Conservation (phyloP, 1,140 invertebrate genomes). For the Apis florea region DNA sequence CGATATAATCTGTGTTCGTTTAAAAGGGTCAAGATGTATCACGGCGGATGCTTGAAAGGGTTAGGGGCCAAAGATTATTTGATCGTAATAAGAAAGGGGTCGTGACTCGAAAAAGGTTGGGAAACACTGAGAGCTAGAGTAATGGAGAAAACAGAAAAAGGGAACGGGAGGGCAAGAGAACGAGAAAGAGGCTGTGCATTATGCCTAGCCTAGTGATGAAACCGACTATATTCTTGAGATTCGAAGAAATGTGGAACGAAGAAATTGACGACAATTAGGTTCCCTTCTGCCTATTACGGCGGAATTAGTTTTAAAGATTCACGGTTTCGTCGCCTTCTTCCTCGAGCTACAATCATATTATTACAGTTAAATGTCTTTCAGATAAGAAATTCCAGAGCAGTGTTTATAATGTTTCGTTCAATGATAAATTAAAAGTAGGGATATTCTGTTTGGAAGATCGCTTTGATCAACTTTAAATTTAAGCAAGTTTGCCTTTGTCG, state of each 20-base stretch:
- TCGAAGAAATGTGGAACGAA: conserved; percentile 30
- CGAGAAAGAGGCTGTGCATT: conserved; percentile 28
- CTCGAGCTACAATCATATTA: background rate
- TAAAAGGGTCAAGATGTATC: too few species aligned
- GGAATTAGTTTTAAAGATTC: conserved; percentile 4
- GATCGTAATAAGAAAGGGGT: background rate
- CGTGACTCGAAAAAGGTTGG: background rate
- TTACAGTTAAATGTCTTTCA: background rate
- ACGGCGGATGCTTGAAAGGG: too few species aligned
- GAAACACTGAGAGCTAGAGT: conserved; percentile 1
- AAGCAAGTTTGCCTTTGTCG: too few species aligned
- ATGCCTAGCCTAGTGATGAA: conserved; percentile 10
- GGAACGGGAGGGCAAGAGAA: background rate
- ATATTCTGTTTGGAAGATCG: too few species aligned
- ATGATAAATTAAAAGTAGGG: too few species aligned
- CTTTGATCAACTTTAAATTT: too few species aligned
- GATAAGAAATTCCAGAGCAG: background rate
- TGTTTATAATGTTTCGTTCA: background rate
- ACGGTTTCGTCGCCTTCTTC: background rate
- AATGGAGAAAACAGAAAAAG: conserved; percentile 6
- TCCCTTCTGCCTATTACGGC: background rate
- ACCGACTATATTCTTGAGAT: conserved; percentile 8
- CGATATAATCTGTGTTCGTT: too few species aligned
- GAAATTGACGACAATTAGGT: conserved; percentile 22
- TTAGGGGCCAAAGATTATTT: too few species aligned